Conservation (phyloP, 2,113 vertebrate species). For the Scophthalmus maximus region DNA sequence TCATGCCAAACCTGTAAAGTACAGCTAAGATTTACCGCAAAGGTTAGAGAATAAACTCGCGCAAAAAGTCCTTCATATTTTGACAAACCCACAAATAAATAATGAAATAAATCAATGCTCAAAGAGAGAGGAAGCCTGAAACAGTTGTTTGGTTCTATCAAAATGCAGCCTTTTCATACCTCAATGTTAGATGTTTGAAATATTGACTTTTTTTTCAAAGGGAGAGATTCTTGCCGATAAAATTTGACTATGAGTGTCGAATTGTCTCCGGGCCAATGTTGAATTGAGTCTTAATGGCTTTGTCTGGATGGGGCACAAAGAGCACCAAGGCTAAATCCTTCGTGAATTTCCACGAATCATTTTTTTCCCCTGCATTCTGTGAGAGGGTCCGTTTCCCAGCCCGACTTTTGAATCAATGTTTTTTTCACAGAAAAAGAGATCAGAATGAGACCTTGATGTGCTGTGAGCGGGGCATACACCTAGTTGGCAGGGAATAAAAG, state of each 20-base stretch:
- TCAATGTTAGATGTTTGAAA: slow-evolving; percentile 8
- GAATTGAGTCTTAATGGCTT: slow-evolving; percentile 22
- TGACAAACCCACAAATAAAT: not conserved
- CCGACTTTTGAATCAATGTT: slow-evolving; percentile 24
- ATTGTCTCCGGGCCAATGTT: slow-evolving; percentile 9
- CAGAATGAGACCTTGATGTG: slow-evolving; percentile 42
- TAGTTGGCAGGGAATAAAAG: slow-evolving; percentile 23
- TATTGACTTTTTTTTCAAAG: slow-evolving; percentile 22
- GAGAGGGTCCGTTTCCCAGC: not conserved
- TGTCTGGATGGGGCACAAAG: not conserved
- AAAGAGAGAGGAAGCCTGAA: not conserved
- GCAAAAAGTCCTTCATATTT: not conserved
- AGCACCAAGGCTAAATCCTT: slow-evolving; percentile 13
- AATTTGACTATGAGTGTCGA: not conserved
- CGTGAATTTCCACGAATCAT: slow-evolving; percentile 3
- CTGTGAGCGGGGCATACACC: not conserved
- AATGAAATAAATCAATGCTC: not conserved
- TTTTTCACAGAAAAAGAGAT: slow-evolving; percentile 26
- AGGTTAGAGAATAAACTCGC: not conserved
- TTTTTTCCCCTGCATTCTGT: slow-evolving; percentile 6
- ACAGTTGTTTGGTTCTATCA: not conserved
- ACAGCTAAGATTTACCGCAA: not conserved
- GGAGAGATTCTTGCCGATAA: not conserved
- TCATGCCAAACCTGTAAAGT: not conserved
- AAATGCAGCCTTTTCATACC: slow-evolving; percentile 9